These are phyloP conservation scores for Automeris io DNA, from an alignment of 2,888 invertebrate genomes.

Conservation along the genomic window DNA sequence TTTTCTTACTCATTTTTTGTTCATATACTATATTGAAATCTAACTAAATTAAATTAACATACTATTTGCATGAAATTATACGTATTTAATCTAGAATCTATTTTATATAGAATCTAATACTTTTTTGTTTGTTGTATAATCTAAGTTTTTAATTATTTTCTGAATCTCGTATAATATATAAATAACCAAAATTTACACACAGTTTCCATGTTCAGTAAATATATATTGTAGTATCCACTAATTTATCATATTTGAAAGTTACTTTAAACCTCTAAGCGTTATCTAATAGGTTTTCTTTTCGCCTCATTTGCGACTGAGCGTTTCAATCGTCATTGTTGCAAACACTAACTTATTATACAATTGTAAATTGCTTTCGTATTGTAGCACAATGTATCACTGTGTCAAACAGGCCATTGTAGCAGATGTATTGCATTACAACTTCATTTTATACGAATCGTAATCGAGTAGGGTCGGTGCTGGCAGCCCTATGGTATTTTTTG, in stretches of 20 bases:
- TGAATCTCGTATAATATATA: too few species aligned
- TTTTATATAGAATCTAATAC: too few species aligned
- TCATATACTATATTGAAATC: too few species aligned
- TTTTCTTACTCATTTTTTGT: too few species aligned
- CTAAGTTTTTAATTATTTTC: too few species aligned
- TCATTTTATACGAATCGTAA: slow-evolving; percentile 64
- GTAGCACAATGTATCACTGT: slow-evolving; percentile 60
- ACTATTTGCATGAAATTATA: too few species aligned
- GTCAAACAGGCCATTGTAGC: slow-evolving; percentile 55
- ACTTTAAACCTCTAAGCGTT: slow-evolving; percentile 13
- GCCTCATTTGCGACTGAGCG: slow-evolving; percentile 37
- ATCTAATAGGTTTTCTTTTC: slow-evolving; percentile 29
- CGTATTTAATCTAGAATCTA: too few species aligned
- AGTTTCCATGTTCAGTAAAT: too few species aligned
- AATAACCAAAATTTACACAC: too few species aligned
- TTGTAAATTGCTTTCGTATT: slow-evolving; percentile 51
- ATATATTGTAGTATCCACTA: too few species aligned
- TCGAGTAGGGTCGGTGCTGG: slow-evolving; percentile 40
- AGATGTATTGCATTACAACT: slow-evolving; percentile 73
- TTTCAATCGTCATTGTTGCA: slow-evolving; percentile 37
- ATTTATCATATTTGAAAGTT: background rate
- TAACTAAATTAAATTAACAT: too few species aligned
- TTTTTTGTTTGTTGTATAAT: too few species aligned
- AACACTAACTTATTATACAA: slow-evolving; percentile 50
- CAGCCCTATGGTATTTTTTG: slow-evolving; percentile 1